phyloP scores from a whole-genome alignment of 1,140 invertebrate species.

The Drosophila santomea region DNA sequence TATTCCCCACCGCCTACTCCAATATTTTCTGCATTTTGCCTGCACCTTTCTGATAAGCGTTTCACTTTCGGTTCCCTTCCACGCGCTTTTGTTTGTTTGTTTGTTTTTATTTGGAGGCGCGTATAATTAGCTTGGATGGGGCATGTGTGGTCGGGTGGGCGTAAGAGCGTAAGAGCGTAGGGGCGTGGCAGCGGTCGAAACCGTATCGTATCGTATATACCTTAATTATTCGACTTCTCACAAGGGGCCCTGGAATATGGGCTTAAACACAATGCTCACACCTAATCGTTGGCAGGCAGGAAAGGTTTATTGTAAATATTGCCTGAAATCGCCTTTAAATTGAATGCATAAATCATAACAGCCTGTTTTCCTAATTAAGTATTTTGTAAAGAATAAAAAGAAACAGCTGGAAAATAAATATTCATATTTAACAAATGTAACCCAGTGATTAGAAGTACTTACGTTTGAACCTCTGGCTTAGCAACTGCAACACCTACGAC shows the following conservation, averaged over 20 bases:
- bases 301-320: neutral
- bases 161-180: slow-evolving; percentile 1
- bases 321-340: neutral
- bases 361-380: too few relatives aligned
- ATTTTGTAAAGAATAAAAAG: too few relatives aligned
- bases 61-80: slow-evolving; percentile 49
- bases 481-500: slow-evolving; percentile 16
- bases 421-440: too few relatives aligned
- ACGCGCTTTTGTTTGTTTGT: slow-evolving; percentile 48
- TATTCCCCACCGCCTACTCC: slow-evolving; percentile 11
- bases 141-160: slow-evolving; percentile 21
- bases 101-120: slow-evolving; percentile 48
- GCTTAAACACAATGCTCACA: neutral
- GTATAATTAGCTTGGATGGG: slow-evolving; percentile 39
- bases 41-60: slow-evolving; percentile 49
- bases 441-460: slow-evolving; percentile 20
- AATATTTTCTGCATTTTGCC: slow-evolving; percentile 42
- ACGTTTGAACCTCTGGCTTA: slow-evolving; percentile 12
- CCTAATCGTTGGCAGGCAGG: neutral
- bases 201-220: neutral
- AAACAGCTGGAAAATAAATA: too few relatives aligned
- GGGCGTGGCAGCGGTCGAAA: slow-evolving; percentile 8
- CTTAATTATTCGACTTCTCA: slow-evolving; percentile 25
- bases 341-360: too few relatives aligned
- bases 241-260: neutral